phyloP scores from a whole-genome alignment of 2,888 invertebrate species.

The Macrosoma leucophasiata region DNA sequence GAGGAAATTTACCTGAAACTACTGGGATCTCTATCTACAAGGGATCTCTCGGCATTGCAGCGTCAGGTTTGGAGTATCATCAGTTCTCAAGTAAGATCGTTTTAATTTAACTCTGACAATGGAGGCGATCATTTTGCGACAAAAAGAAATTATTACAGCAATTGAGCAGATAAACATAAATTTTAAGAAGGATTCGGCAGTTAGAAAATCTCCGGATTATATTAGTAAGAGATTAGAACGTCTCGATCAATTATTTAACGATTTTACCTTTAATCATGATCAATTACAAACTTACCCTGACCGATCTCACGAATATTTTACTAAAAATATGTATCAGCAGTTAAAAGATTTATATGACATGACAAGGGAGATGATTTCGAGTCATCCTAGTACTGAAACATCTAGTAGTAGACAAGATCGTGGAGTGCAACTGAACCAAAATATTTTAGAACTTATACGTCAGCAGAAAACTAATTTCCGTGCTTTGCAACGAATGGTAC shows the following conservation, averaged over 20 bases:
- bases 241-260: slow-evolving; percentile 6
- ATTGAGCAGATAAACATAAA: slow-evolving; percentile 9
- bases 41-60: neutral
- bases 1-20: no score
- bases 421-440: neutral
- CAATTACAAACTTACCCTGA: no score
- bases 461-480: slow-evolving; percentile 13
- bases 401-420: neutral
- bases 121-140: slow-evolving; percentile 4
- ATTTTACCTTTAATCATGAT: slow-evolving; percentile 11
- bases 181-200: slow-evolving; percentile 13
- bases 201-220: slow-evolving; percentile 9
- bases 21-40: neutral
- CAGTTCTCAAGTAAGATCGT: slow-evolving; percentile 5
- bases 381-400: no score
- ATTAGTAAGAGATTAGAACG: slow-evolving; percentile 4
- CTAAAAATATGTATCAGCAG: slow-evolving; percentile 5
- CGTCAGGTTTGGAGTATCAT: neutral
- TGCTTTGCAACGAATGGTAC: slow-evolving; percentile 6
- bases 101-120: neutral
- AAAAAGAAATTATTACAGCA: slow-evolving; percentile 6
- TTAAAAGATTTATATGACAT: neutral
- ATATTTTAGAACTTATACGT: slow-evolving; percentile 1
- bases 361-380: neutral
- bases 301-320: slow-evolving; percentile 11